Conservation (phyloP, 2,113 vertebrate genomes). For the Tricholaema leucomelas region DNA sequence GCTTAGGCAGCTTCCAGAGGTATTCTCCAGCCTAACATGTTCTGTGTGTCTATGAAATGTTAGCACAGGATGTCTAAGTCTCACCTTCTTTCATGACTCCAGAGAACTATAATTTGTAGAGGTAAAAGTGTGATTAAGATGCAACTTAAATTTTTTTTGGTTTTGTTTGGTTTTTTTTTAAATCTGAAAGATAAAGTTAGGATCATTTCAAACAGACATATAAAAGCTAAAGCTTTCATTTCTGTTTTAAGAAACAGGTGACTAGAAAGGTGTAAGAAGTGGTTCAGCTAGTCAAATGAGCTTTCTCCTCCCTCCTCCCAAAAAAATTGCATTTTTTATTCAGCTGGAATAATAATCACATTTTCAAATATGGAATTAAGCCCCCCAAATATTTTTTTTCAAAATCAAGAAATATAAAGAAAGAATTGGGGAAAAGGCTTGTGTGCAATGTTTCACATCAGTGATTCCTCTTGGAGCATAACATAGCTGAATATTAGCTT, state of each 20-base stretch:
- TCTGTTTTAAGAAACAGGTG: not conserved
- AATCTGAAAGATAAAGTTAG: conserved; percentile 13
- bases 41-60: not conserved
- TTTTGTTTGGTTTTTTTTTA: too few species aligned
- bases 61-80: not conserved
- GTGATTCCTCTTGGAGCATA: not conserved
- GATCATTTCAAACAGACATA: not conserved
- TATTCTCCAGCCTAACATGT: not conserved
- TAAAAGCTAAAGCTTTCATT: not conserved
- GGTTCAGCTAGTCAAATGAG: not conserved
- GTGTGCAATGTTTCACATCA: not conserved
- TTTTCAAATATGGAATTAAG: not conserved
- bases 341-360: not conserved
- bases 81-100: not conserved
- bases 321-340: not conserved
- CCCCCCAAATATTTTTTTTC: too few species aligned
- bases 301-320: not conserved
- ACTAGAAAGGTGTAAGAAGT: not conserved
- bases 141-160: too few species aligned
- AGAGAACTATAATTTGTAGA: not conserved
- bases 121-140: not conserved
- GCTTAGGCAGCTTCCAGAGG: not conserved
- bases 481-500: not conserved
- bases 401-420: not conserved
- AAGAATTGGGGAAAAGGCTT: not conserved